Evolutionary conservation across 2,888 invertebrate genomes (phyloP), one percentile per base, ranked within the genome.

Genomic region (Physocephala rufipes): DNA sequence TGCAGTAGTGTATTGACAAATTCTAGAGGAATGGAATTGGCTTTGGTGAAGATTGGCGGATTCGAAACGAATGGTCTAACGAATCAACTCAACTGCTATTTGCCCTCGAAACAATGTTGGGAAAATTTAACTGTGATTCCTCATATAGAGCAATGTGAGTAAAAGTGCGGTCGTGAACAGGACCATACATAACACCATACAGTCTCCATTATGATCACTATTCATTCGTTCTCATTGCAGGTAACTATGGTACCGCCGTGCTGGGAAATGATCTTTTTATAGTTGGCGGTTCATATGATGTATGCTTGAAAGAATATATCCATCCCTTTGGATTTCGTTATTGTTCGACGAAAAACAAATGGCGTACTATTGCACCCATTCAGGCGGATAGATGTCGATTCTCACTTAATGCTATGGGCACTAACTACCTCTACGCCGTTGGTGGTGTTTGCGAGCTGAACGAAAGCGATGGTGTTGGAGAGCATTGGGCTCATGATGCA

Each of bases 241-340:
- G 84, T 73, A 91, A 92, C 81, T 92, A 91, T 83, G 92, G 92
- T 1, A 89, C 90, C 9, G 89, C 90, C 9, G 91, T 92, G 0
- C 84, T 91, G 13, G 89, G 90, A 74, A 92, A 92, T 79, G 89
- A 90, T 78, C 85, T 92, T 16, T 92, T 90, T 79, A 89, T 92
- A 3, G 89, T 92, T 16, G 92, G 92, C 16, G 92, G 92, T 0
- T 91, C 92, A 76, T 92, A 91, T 79, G 91, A 92, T 82, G 90
- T 91, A 64, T 89, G 88, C 43, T 82, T 91, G 67, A 83, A 84
- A 68, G 92, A 92, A 84, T 90, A 91, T 77, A 90, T 91, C 68
- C 92, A 92, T 85, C 91, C 91, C 0, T 92, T 91, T 81, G 92
- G 92, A 0, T 92, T 92, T 81, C 88, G 90, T 5, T 90, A 90